Base-by-base conservation (phyloP, 37 sponge, comb jelly and placozoan genomes). In the Spongilla lacustris region DNA sequence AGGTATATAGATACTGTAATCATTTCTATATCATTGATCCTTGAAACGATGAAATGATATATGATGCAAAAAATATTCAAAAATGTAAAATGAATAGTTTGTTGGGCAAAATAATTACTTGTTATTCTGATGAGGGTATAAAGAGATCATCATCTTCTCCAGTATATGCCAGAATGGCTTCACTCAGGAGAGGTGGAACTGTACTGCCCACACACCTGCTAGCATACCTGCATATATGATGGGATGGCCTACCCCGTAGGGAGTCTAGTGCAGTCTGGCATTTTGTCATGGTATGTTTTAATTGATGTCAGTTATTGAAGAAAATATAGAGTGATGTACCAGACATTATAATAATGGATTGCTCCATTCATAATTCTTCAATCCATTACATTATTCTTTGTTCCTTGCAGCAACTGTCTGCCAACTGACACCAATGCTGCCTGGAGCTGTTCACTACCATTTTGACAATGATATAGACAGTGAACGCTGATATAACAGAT, bases 111-210 rank as follows among this genome's bases (percentile, higher is more conserved):
- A n/a, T n/a, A n/a, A n/a, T n/a, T n/a, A n/a, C n/a, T n/a, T n/a
- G n/a, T n/a, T n/a, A n/a, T n/a, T n/a, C n/a, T 81, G 69, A 29
- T 22, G 73, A 23, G 9, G 25, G 74, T 27, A 25, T 67, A 30
- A 32, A 4, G 13, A 75, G 75, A 2, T 73, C 46, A 66, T 69
- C 10, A 11, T n/a, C 6, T 68, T 24, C 19, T 85, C 8, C 35
- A 94, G 95, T 68, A 26, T 83, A n/a, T 94, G 95, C 82, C 68
- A 49, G 68, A 37, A 94, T 84, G 66, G 24, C 26, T 66, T 81
- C 31, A 95, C 90, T 89, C 67, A 76, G 21, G 93, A 95, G 77
- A 72, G 95, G 32, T 95, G 95, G 95, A 90, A 73, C 27, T 95
- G 95, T 50, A 89, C 87, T 25, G 86, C 87, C 67, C 69, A 82